These are phyloP conservation scores for Slavum lentiscoides DNA, from an alignment of 2,888 invertebrate genomes.

Conservation along the genomic window DNA sequence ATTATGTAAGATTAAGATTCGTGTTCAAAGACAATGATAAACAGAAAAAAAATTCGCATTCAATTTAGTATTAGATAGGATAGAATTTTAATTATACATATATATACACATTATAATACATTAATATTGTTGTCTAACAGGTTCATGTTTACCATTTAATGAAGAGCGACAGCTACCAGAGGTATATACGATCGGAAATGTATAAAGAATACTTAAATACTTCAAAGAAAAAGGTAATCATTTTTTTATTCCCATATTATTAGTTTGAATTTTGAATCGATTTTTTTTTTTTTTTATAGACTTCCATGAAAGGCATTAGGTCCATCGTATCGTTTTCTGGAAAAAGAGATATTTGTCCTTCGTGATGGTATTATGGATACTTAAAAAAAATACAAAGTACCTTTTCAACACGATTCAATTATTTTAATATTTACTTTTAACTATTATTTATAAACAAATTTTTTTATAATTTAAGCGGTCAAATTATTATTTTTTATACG, in stretches of 20 bases:
- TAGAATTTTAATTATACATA: neutral
- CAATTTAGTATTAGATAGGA: conserved; percentile 13
- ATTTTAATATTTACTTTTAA: conserved; percentile 12
- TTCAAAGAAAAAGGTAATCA: conserved; percentile 90
- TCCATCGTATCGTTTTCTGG: conserved; percentile 79
- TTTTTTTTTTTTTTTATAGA: conserved; percentile 68
- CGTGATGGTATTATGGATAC: conserved; percentile 30
- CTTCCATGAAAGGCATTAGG: conserved; percentile 82
- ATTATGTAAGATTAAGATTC: conserved; percentile 50
- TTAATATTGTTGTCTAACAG: conserved; percentile 63
- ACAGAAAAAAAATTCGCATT: neutral
- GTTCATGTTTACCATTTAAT: conserved; percentile 98
- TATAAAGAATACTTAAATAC: conserved; percentile 96
- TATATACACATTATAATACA: conserved; percentile 29
- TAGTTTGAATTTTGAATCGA: conserved; percentile 5
- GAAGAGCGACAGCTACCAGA: conserved; percentile 98
- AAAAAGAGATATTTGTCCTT: conserved; percentile 51
- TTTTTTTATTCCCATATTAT: conserved; percentile 2
- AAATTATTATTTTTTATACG: conserved; percentile 39
- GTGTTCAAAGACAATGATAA: conserved; percentile 21
- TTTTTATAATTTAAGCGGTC: conserved; percentile 24
- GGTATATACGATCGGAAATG: conserved; percentile 96
- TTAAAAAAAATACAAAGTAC: conserved; percentile 35
- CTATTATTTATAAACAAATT: conserved; percentile 3
- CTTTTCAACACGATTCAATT: conserved; percentile 42